These are phyloP conservation scores for Eublepharis macularius DNA, from an alignment of 2,113 vertebrate genomes.

Conservation along the genomic window DNA sequence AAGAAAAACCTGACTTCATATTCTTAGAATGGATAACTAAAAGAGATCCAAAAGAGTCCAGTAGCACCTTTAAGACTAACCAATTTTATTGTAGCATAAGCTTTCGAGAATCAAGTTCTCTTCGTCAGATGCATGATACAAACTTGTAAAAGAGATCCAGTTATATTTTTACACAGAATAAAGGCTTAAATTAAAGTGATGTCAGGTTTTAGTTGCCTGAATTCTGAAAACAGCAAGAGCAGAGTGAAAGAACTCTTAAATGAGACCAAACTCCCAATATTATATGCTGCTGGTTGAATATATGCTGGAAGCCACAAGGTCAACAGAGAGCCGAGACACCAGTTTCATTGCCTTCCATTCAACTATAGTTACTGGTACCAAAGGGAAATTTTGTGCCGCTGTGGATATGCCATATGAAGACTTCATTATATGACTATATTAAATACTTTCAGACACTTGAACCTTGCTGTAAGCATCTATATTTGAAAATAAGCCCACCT, in stretches of 20 bases:
- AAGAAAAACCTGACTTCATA: slow-evolving; percentile 66
- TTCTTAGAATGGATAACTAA: slow-evolving; percentile 60
- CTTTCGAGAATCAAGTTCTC: no score
- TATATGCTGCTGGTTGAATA: slow-evolving; percentile 20
- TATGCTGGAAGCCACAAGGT: neutral
- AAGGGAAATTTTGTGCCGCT: neutral
- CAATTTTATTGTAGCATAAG: no score
- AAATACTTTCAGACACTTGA: neutral
- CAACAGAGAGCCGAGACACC: neutral
- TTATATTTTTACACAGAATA: slow-evolving; percentile 61
- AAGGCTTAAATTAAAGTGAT: slow-evolving; percentile 53
- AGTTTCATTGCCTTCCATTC: neutral
- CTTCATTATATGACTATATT: neutral
- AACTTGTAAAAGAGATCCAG: slow-evolving; percentile 58
- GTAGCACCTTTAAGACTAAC: no score
- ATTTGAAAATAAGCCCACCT: neutral
- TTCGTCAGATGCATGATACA: no score
- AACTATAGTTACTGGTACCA: neutral
- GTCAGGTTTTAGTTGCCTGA: slow-evolving; percentile 23
- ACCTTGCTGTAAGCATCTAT: neutral
- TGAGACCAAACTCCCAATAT: slow-evolving; percentile 6
- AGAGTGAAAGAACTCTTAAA: neutral
- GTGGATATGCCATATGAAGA: neutral
- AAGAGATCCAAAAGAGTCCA: slow-evolving; percentile 51
- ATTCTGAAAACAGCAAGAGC: slow-evolving; percentile 31